A percentile compares a stretch with the other conserved stretches of the same genome.
Evolutionary conservation across 2,113 vertebrate genomes (phyloP).

Genomic region (Chascanopsetta lugubris): DNA sequence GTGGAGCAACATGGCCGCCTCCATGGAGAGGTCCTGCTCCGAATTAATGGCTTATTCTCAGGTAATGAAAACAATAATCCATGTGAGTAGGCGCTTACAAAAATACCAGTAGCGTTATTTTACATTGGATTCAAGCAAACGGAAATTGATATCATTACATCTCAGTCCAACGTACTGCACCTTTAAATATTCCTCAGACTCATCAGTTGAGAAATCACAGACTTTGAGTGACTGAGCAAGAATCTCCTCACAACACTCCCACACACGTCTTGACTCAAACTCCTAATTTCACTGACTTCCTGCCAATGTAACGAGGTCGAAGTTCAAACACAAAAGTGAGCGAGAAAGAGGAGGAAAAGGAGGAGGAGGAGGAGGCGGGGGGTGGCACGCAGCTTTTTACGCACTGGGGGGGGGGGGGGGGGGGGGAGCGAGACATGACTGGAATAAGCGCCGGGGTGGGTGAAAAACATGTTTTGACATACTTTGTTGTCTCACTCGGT

Average conservation of each 20-base stretch:
- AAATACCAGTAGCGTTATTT: too few relatives aligned
- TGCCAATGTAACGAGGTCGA: conserved; percentile 43
- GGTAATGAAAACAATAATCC: too few relatives aligned
- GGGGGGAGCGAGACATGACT: conserved; percentile 40
- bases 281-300: conserved; percentile 39
- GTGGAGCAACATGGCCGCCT: too few relatives aligned
- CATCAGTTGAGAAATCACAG: conserved; percentile 17
- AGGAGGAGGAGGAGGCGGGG: conserved; percentile 30
- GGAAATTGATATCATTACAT: too few relatives aligned
- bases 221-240: conserved; percentile 5
- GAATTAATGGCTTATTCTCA: too few relatives aligned
- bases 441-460: conserved; percentile 22
- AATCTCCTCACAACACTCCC: conserved; percentile 24
- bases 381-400: too few relatives aligned
- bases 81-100: too few relatives aligned
- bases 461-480: conserved; percentile 70
- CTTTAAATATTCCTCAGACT: too few relatives aligned
- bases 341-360: too few relatives aligned
- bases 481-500: conserved; percentile 61
- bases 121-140: too few relatives aligned
- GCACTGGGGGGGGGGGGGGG: conserved; percentile 5
- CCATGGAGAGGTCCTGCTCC: too few relatives aligned
- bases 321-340: conserved; percentile 52
- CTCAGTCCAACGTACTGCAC: too few relatives aligned
- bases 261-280: conserved; percentile 28